Evolutionary conservation across 1,140 invertebrate genomes (phyloP), one percentile per base, ranked within the genome.

Genomic region (Microplitis demolitor): DNA sequence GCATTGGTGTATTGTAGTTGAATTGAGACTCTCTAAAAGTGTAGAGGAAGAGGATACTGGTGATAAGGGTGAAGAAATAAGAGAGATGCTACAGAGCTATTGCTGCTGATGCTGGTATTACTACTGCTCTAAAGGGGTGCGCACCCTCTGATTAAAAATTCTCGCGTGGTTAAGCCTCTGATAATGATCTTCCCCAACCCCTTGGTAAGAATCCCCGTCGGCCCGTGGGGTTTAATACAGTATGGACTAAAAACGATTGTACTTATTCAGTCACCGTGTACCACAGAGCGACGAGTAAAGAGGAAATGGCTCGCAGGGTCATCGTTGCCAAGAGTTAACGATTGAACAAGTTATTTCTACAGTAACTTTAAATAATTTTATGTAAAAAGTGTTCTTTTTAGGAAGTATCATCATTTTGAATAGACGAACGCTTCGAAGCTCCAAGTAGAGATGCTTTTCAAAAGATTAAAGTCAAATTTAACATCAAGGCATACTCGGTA

Each of bases 61-160:
- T 45, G 39, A 45, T 45, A 45, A 45, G 39, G 39, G 39, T 45
- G 33, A 54, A 16, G 35, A 56, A 13, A 13, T 24, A 2, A 66
- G 45, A 37, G 9, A 45, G 16, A 33, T 35, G 37, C 9, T 35
- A 16, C 4, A 35, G 50, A 54, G 60, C 50, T 39, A 60, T 39
- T 37, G 35, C 6, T 39, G 45, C n/a, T 50, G 50, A 34, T 24
- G 31, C 58, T 45, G 66, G 53, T 69, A 69, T 72, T 73, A 73
- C 62, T 45, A 45, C 39, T 9, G 11, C 39, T 14, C 37, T 14
- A 72, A 78, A 86, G 83, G 86, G 86, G 83, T 85, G 84, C 84
- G 84, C 83, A 85, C 86, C 86, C 85, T 87, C 85, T 87, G 86
- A 87, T 87, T 87, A 87, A 87, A 87, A 87, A 87, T 87, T 87